phyloP scores from a whole-genome alignment of 2,888 invertebrate species.

The Gonocerus acuteangulatus region DNA sequence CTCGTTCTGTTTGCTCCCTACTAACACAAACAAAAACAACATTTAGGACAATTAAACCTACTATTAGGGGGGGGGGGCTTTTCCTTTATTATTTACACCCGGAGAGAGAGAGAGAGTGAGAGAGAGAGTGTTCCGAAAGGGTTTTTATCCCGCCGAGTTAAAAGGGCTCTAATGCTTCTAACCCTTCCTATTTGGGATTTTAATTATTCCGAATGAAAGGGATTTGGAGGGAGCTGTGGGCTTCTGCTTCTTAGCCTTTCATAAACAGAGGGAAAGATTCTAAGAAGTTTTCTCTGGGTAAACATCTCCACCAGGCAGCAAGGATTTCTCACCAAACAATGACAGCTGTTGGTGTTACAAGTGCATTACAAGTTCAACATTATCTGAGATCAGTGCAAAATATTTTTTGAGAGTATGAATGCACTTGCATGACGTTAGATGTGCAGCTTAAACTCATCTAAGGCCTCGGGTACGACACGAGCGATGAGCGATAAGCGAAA shows the following conservation, averaged over 20 bases:
- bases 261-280: slow-evolving; percentile 11
- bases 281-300: neutral
- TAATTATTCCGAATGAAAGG: slow-evolving; percentile 32
- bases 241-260: slow-evolving; percentile 9
- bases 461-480: no score
- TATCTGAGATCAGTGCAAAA: no score
- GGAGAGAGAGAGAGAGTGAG: neutral
- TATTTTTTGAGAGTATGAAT: no score
- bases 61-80: neutral
- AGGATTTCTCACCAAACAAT: no score
- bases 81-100: slow-evolving; percentile 17
- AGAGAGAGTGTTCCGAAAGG: neutral
- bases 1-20: neutral
- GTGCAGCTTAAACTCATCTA: no score
- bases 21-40: slow-evolving; percentile 15
- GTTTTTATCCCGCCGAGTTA: neutral
- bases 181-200: slow-evolving; percentile 28
- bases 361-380: no score
- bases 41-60: slow-evolving; percentile 20
- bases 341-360: no score
- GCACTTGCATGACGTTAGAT: no score
- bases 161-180: slow-evolving; percentile 21
- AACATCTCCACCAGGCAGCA: no score
- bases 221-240: slow-evolving; percentile 21
- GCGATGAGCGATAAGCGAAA: no score